phyloP scores from a whole-genome alignment of 2,888 invertebrate species.

The Diogma glabrata region DNA sequence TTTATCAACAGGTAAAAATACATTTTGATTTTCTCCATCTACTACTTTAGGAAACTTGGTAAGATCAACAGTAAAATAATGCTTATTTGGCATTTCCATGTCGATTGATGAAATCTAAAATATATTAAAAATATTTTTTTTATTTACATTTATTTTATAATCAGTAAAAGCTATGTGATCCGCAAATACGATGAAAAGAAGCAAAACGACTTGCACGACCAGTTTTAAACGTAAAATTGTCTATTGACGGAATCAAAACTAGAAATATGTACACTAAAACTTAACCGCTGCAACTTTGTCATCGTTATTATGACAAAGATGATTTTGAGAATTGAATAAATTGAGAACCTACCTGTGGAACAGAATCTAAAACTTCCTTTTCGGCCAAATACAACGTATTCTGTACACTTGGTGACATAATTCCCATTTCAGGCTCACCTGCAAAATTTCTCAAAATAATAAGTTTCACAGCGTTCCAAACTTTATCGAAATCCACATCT shows the following conservation, averaged over 20 bases:
- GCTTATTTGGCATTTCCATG: constrained; percentile 73
- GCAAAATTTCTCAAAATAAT: constrained; percentile 64
- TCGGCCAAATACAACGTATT: constrained; percentile 63
- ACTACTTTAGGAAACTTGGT: constrained; percentile 57
- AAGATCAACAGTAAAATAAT: constrained; percentile 64
- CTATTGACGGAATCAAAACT: too few relatives aligned
- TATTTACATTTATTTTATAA: too few relatives aligned
- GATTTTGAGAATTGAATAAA: too few relatives aligned
- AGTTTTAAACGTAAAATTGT: too few relatives aligned
- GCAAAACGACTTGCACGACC: too few relatives aligned
- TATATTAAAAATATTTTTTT: too few relatives aligned
- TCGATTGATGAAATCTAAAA: constrained; percentile 53
- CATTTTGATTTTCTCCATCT: constrained; percentile 52
- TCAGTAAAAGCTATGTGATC: too few relatives aligned
- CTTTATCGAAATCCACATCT: constrained; percentile 54
- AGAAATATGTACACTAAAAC: too few relatives aligned
- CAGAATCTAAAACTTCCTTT: constrained; percentile 52
- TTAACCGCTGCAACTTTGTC: too few relatives aligned
- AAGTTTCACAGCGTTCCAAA: constrained; percentile 58
- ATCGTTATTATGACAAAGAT: too few relatives aligned
- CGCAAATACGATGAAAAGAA: too few relatives aligned
- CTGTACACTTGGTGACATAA: constrained; percentile 68
- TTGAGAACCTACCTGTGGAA: constrained; percentile 46
- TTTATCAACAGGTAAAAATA: constrained; percentile 66
- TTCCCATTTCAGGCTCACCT: constrained; percentile 57